Evolutionary conservation across 1,140 invertebrate species (phyloP), one percentile per base, ranked within the genome.

Genomic region (Aphaenogaster floridana): DNA sequence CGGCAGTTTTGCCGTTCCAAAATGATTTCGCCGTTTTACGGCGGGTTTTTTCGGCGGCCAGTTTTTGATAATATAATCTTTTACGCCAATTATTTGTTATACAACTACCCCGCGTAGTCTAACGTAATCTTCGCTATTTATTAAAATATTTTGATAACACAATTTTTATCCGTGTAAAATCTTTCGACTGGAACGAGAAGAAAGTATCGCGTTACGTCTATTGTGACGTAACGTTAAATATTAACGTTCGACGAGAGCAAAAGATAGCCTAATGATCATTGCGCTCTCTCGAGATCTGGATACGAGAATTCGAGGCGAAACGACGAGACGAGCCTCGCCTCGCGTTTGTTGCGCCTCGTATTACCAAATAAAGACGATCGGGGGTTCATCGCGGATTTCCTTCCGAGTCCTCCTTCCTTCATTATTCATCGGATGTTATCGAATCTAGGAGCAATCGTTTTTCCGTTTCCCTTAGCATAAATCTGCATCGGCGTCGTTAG

Each of bases 381-480:
- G 0, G 28, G 48, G 42, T 54, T 81, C 50, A 66, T 64, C 54
- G 39, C 28, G 48, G 34, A 21, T 61, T 85, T 77, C 76, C 83
- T 88, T 84, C 64, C 68, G 42, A 50, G 68, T 28, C 48, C 28
- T 79, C 34, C 48, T 48, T 57, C 21, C 61, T 88, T 88, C 77
- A 28, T 88, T 90, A 89, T 89, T 91, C 87, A 86, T 81, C 78
- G 86, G 34, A 76, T 86, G 52, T 86, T 66, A 63, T 66, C 85
- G 52, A 64, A 83, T 78, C 68, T 77, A 57, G 48, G 42, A 90
- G 74, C 86, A 81, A 89, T 84, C 85, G 72, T 68, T 84, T 86
- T 90, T 92, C 90, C 88, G 88, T 93, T 91, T 91, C 66, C 85
- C 61, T 92, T 89, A 90, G 90, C 90, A 93, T 93, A 92, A 91